These are phyloP conservation scores for Mormyrops boulengeri DNA, from an alignment of 2,797 vertebrate species.

Conservation along the genomic window DNA sequence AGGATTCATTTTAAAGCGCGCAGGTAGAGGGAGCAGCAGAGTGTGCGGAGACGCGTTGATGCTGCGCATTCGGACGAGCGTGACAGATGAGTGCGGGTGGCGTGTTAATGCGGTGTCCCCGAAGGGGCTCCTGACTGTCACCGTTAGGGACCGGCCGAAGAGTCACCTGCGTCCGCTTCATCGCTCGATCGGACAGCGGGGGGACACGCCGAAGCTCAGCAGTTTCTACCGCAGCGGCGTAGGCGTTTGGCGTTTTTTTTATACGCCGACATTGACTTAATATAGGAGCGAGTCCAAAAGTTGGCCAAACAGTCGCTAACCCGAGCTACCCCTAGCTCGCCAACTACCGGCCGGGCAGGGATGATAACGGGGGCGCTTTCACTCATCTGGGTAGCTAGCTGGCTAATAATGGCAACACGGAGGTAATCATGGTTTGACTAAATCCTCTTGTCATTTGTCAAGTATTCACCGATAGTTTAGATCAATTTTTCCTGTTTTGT, in stretches of 20 bases:
- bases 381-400: conserved; percentile 33
- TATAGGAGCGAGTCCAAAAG: conserved; percentile 16
- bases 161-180: conserved; percentile 23
- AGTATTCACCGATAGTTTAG: background rate
- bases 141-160: conserved; percentile 13
- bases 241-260: conserved; percentile 10
- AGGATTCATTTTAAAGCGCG: background rate
- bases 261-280: background rate
- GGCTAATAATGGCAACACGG: conserved; percentile 12
- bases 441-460: conserved; percentile 14
- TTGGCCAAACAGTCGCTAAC: conserved; percentile 12
- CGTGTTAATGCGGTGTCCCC: conserved; percentile 28
- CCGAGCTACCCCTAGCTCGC: background rate
- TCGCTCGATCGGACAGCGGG: background rate
- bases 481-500: background rate
- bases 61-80: background rate
- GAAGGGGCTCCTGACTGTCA: conserved; percentile 48
- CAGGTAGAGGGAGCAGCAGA: background rate
- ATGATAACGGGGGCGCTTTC: conserved; percentile 42
- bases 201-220: background rate
- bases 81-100: conserved; percentile 1
- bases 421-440: conserved; percentile 9
- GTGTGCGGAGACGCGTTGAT: background rate
- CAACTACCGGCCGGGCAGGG: conserved; percentile 14
- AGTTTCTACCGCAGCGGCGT: background rate